Evolutionary conservation across 2,113 vertebrate species (phyloP).

Genomic region (Agelaius phoeniceus): DNA sequence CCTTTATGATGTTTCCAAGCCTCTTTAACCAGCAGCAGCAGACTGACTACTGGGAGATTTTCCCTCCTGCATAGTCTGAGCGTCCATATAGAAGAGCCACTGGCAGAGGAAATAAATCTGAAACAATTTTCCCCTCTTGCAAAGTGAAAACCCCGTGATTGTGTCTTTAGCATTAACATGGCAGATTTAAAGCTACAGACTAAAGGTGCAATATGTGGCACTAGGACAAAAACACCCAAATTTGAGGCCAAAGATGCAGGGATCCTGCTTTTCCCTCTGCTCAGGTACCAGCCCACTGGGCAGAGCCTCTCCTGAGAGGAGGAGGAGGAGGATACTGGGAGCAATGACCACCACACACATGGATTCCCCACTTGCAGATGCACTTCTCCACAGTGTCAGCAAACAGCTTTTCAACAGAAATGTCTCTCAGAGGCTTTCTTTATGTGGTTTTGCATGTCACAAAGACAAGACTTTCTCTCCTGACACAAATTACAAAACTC

Average conservation of each 20-base stretch:
- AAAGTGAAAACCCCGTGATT: background rate
- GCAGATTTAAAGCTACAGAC: background rate
- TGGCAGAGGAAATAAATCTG: background rate
- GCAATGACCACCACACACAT: background rate
- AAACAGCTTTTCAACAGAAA: background rate
- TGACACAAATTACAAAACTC: background rate
- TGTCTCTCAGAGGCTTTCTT: background rate
- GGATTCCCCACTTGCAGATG: background rate
- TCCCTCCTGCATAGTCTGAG: background rate
- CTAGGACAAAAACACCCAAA: background rate
- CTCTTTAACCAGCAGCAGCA: conserved; percentile 1
- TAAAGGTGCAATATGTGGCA: background rate
- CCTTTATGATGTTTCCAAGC: conserved; percentile 32
- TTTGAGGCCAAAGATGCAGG: background rate
- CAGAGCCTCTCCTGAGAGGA: background rate
- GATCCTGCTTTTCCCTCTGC: background rate
- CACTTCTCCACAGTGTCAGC: background rate
- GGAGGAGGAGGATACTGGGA: background rate
- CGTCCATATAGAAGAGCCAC: background rate
- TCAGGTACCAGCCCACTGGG: background rate
- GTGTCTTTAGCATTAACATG: background rate
- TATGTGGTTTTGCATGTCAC: background rate
- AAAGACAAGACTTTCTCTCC: background rate
- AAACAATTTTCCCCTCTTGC: background rate
- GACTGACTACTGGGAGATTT: background rate